A percentile compares a stretch with the other conserved stretches of the same genome.
Evolutionary conservation across 2,888 invertebrate species (phyloP).

Genomic region (Macaria liturata): DNA sequence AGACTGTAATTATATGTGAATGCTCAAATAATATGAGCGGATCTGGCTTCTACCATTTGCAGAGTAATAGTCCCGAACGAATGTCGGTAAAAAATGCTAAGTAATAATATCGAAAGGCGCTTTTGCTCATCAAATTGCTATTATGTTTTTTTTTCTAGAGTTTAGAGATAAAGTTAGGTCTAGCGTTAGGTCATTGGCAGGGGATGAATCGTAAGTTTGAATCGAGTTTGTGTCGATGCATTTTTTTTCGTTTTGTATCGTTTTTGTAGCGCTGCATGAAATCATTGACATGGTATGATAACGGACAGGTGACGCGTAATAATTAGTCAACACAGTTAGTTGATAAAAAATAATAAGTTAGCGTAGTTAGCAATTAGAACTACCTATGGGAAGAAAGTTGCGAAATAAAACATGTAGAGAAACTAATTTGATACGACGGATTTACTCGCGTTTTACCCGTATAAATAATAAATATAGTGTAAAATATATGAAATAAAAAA

Average conservation of each 20-base stretch:
- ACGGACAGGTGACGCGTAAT: too few relatives aligned
- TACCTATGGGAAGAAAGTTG: too few relatives aligned
- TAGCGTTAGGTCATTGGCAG: conserved; percentile 76
- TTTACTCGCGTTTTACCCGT: too few relatives aligned
- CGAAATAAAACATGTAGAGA: too few relatives aligned
- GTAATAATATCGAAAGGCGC: conserved; percentile 44
- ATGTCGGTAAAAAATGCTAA: conserved; percentile 57
- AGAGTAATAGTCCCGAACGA: conserved; percentile 62
- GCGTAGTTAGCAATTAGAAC: too few relatives aligned
- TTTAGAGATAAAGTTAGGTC: conserved; percentile 54
- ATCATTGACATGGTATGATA: too few relatives aligned
- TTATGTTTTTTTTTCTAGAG: conserved; percentile 59
- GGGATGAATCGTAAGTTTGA: conserved; percentile 78
- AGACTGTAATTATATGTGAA: conserved; percentile 55
- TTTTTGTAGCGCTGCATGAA: conserved; percentile 66
- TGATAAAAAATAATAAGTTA: too few relatives aligned
- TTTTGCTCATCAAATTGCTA: conserved; percentile 67
- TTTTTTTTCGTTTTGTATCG: conserved; percentile 51
- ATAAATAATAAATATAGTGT: too few relatives aligned
- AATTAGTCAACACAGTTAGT: too few relatives aligned
- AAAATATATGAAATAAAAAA: too few relatives aligned
- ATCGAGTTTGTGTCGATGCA: conserved; percentile 58
- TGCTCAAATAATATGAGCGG: conserved; percentile 49
- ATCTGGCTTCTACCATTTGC: conserved; percentile 53
- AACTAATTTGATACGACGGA: too few relatives aligned